phyloP scores from a whole-genome alignment of 1,140 invertebrate species.

The Euwallacea similis region DNA sequence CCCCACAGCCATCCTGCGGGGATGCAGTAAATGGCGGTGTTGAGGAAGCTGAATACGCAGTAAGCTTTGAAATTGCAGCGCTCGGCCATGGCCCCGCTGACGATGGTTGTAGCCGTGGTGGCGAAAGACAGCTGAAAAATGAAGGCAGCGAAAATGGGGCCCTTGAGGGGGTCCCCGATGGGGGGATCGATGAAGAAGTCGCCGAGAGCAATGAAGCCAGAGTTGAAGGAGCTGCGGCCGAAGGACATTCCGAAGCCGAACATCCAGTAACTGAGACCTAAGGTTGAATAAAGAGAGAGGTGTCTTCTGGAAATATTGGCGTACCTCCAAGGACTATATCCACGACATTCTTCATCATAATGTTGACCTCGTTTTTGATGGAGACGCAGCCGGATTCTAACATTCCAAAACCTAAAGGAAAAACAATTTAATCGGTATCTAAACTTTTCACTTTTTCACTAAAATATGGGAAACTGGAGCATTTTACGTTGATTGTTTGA shows the following conservation, averaged over 20 bases:
- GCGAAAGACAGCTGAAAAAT: slow-evolving; percentile 88
- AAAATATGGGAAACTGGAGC: background rate
- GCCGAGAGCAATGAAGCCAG: slow-evolving; percentile 73
- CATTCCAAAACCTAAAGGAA: slow-evolving; percentile 80
- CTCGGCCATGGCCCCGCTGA: slow-evolving; percentile 88
- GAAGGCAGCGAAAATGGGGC: slow-evolving; percentile 78
- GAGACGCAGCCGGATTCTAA: slow-evolving; percentile 90
- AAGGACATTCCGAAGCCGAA: slow-evolving; percentile 93
- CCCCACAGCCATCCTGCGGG: slow-evolving; percentile 94
- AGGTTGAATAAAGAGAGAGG: background rate
- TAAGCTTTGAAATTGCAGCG: slow-evolving; percentile 89
- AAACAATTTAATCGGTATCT: background rate
- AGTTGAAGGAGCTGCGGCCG: slow-evolving; percentile 69
- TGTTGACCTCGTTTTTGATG: slow-evolving; percentile 92
- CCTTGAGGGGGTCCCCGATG: slow-evolving; percentile 71
- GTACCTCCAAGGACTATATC: slow-evolving; percentile 86
- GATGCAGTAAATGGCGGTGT: slow-evolving; percentile 89
- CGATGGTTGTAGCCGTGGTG: slow-evolving; percentile 89
- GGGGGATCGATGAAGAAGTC: slow-evolving; percentile 72
- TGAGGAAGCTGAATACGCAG: slow-evolving; percentile 86
- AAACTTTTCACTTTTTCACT: background rate
- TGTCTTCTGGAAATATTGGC: background rate
- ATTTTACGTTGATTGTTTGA: too few species aligned
- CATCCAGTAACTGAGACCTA: slow-evolving; percentile 87
- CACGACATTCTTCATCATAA: slow-evolving; percentile 96